These are phyloP conservation scores for Sinodicranocentrus sp. DNA, from an alignment of 2,888 invertebrate species.

Conservation along the genomic window DNA sequence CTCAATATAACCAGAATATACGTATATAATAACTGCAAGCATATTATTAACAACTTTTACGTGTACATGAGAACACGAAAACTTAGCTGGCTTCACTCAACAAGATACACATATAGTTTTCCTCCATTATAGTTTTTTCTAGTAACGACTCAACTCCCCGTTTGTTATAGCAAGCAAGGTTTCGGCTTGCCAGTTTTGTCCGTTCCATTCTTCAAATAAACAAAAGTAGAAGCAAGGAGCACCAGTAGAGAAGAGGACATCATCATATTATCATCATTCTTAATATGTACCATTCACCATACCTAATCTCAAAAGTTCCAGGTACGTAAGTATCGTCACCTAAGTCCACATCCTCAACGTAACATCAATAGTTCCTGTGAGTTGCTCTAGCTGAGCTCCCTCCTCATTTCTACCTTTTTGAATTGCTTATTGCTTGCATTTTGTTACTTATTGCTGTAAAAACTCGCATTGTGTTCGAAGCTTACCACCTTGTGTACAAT, in stretches of 20 bases:
- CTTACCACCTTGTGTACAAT: slow-evolving; percentile 52
- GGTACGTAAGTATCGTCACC: slow-evolving; percentile 46
- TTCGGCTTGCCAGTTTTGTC: neutral
- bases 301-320: slow-evolving; percentile 52
- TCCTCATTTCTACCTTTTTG: slow-evolving; percentile 29
- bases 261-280: slow-evolving; percentile 19
- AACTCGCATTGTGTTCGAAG: slow-evolving; percentile 24
- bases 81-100: slow-evolving; percentile 46
- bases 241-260: slow-evolving; percentile 11
- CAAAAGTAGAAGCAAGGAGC: neutral
- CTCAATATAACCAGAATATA: neutral
- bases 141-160: slow-evolving; percentile 7
- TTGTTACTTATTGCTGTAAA: slow-evolving; percentile 18
- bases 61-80: slow-evolving; percentile 12
- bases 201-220: slow-evolving; percentile 9
- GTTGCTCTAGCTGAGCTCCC: neutral
- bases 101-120: slow-evolving; percentile 10
- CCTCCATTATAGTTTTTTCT: neutral
- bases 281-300: slow-evolving; percentile 17
- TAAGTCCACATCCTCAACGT: slow-evolving; percentile 30
- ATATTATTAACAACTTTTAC: slow-evolving; percentile 16
- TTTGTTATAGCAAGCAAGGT: slow-evolving; percentile 11
- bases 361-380: slow-evolving; percentile 42
- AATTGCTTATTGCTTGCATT: neutral
- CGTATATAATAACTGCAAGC: slow-evolving; percentile 35